These are phyloP conservation scores for Riptortus pedestris DNA, from an alignment of 1,140 invertebrate species.

Conservation along the genomic window DNA sequence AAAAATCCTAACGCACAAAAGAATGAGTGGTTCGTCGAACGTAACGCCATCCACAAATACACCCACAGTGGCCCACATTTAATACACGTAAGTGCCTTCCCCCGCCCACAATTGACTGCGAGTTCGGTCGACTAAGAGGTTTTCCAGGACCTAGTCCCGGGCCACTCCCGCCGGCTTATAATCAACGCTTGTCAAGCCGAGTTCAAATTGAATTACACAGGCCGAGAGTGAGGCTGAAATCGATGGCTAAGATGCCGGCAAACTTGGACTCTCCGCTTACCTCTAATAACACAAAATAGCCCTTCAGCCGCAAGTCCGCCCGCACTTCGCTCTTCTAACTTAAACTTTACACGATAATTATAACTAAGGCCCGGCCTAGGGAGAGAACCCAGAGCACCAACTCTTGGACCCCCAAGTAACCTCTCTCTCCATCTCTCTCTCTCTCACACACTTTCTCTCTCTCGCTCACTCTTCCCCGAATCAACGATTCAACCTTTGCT, in stretches of 20 bases:
- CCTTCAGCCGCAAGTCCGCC: slow-evolving; percentile 1
- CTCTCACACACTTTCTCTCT: no score
- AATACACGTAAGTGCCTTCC: no score
- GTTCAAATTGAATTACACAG: slow-evolving; percentile 13
- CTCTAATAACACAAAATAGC: slow-evolving; percentile 18
- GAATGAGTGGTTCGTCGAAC: no score
- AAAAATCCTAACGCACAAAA: no score
- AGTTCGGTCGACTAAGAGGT: no score
- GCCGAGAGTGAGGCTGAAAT: not conserved
- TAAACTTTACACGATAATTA: slow-evolving; percentile 17
- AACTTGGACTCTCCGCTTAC: slow-evolving; percentile 12
- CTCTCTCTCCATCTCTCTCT: no score
- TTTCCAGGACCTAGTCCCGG: no score
- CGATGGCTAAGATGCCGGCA: slow-evolving; percentile 2
- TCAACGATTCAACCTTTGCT: not conserved
- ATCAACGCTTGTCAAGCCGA: slow-evolving; percentile 1
- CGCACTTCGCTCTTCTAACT: not conserved
- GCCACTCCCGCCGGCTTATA: not conserved
- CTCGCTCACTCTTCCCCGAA: no score
- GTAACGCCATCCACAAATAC: no score
- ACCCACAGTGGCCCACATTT: no score
- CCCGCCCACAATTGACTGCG: no score
- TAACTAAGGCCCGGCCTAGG: not conserved
- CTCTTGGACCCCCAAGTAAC: no score
- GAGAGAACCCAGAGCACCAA: not conserved